Conservation (phyloP, 2,888 invertebrate genomes). For the Sminthurinus aureus region DNA sequence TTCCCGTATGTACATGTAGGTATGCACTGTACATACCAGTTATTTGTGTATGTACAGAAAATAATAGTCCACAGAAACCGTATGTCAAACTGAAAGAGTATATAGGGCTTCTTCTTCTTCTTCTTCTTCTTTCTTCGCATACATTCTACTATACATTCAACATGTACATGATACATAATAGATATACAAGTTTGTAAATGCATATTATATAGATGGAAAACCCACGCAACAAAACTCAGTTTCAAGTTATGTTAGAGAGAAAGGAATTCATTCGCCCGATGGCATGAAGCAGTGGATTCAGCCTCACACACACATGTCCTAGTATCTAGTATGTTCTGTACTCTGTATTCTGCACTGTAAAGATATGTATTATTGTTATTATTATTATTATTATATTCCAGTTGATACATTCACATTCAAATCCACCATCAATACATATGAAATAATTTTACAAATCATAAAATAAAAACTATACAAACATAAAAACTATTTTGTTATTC, state of each 20-base stretch:
- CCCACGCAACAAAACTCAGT: conserved; percentile 28
- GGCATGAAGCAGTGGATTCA: background rate
- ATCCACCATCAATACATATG: too few relatives aligned
- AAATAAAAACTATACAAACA: too few relatives aligned
- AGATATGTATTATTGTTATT: too few relatives aligned
- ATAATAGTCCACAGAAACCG: background rate
- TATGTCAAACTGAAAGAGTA: background rate
- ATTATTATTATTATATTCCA: too few relatives aligned
- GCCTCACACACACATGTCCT: too few relatives aligned
- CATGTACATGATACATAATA: background rate
- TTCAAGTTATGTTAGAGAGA: background rate
- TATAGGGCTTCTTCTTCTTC: background rate
- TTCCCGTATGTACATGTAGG: background rate
- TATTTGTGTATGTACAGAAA: background rate
- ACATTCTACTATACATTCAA: background rate
- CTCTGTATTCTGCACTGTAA: too few relatives aligned
- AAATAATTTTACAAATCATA: too few relatives aligned
- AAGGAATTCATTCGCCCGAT: conserved; percentile 23
- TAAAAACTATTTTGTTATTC: too few relatives aligned
- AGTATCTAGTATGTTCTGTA: too few relatives aligned
- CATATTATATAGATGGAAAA: background rate
- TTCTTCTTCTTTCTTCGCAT: background rate
- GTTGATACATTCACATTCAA: too few relatives aligned
- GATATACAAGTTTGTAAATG: background rate
- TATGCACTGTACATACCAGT: too few relatives aligned